These are phyloP conservation scores for Pithys albifrons DNA, from an alignment of 2,113 vertebrate genomes.

Conservation along the genomic window DNA sequence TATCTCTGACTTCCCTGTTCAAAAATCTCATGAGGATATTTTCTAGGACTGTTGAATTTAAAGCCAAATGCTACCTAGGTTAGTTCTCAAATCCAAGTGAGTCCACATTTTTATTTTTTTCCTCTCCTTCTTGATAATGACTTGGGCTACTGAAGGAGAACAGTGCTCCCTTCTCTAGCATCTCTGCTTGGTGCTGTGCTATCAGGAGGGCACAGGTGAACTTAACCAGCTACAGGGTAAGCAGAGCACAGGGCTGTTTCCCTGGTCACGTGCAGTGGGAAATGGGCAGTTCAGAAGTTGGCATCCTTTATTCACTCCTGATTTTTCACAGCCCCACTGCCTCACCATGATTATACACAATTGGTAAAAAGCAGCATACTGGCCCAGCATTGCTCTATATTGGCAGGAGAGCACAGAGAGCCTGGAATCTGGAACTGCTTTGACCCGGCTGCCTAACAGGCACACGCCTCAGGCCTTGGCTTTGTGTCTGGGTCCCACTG, in stretches of 20 bases:
- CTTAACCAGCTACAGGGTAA: neutral
- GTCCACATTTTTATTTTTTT: neutral
- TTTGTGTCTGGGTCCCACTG: neutral
- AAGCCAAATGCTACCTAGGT: neutral
- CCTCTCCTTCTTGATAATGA: neutral
- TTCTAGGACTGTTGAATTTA: constrained; percentile 7
- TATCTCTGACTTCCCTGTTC: neutral
- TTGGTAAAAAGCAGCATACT: neutral
- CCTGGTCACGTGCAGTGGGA: fast-evolving
- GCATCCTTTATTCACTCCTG: neutral
- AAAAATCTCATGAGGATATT: constrained; percentile 7
- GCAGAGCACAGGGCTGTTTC: neutral
- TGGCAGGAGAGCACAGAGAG: neutral
- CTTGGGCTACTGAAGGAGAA: neutral
- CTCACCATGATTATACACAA: fast-evolving
- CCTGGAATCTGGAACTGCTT: neutral
- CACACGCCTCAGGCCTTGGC: neutral
- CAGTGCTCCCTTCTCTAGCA: neutral
- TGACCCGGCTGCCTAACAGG: neutral
- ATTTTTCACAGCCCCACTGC: neutral
- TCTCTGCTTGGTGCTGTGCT: neutral
- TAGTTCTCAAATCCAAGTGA: neutral
- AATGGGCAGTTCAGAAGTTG: neutral
- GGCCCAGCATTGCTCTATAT: neutral
- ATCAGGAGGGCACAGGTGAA: neutral